Conservation (phyloP, 2,888 invertebrate genomes). For the Caenorhabditis wallacei region DNA sequence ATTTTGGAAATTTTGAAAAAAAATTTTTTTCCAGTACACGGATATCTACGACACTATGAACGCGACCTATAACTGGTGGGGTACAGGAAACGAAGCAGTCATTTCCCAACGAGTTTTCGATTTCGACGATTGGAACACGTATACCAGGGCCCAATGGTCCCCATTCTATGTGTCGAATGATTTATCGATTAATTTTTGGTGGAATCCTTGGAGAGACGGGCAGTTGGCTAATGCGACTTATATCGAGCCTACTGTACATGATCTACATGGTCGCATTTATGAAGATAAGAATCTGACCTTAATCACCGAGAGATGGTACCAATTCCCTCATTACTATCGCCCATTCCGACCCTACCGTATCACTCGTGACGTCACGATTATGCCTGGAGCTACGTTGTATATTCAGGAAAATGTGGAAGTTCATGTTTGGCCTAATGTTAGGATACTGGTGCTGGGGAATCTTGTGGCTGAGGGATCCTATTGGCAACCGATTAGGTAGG, state of each 20-base stretch:
- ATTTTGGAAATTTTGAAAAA: neutral
- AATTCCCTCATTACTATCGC: conserved; percentile 76
- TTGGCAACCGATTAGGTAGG: conserved; percentile 83
- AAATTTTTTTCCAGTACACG: conserved; percentile 59
- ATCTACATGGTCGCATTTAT: conserved; percentile 82
- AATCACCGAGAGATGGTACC: conserved; percentile 75
- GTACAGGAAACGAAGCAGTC: conserved; percentile 87
- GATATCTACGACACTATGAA: conserved; percentile 87
- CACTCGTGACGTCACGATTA: conserved; percentile 94
- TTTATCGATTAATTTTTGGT: conserved; percentile 83
- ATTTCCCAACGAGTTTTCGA: conserved; percentile 87
- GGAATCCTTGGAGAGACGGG: conserved; percentile 77
- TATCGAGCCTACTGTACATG: conserved; percentile 76
- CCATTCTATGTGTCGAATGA: conserved; percentile 91
- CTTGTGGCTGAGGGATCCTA: conserved; percentile 92
- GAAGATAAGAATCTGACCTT: conserved; percentile 77
- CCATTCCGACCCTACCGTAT: conserved; percentile 88
- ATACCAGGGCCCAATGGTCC: conserved; percentile 92
- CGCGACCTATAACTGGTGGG: conserved; percentile 98
- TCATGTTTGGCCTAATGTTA: conserved; percentile 95
- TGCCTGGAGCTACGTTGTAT: conserved; percentile 93
- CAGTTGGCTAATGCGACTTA: conserved; percentile 74
- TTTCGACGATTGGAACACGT: conserved; percentile 97
- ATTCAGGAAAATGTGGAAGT: conserved; percentile 90
- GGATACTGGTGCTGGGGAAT: conserved; percentile 88